Percentiles rank a stretch among this genome's conserved stretches.
These are phyloP conservation scores for Brachionus koreanus DNA, from an alignment of 1,140 invertebrate species.

Conservation along the genomic window DNA sequence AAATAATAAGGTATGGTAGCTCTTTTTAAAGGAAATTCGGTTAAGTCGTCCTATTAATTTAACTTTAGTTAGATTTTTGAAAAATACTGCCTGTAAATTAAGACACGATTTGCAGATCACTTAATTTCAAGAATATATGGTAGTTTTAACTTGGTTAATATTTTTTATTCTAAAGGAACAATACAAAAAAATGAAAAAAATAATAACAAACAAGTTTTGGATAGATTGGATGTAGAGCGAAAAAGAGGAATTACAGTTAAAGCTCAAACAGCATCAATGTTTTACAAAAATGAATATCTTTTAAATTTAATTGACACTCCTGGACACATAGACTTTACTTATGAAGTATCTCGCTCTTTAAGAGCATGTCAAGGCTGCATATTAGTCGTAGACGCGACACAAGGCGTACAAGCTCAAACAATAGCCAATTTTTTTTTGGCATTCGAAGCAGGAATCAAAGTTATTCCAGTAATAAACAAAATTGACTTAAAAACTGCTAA, in stretches of 20 bases:
- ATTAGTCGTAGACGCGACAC: slow-evolving; percentile 83
- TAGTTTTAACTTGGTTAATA: neutral
- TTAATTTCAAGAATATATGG: too few relatives aligned
- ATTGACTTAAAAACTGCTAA: slow-evolving; percentile 87
- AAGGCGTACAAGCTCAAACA: slow-evolving; percentile 91
- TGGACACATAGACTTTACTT: slow-evolving; percentile 95
- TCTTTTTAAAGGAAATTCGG: too few relatives aligned
- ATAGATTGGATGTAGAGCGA: slow-evolving; percentile 81
- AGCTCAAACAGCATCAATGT: slow-evolving; percentile 86
- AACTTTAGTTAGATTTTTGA: too few relatives aligned
- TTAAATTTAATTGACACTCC: slow-evolving; percentile 96
- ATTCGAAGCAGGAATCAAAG: slow-evolving; percentile 71
- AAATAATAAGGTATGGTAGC: too few relatives aligned
- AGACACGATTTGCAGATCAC: too few relatives aligned
- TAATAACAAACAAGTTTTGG: slow-evolving; percentile 73
- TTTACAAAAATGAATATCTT: slow-evolving; percentile 73
- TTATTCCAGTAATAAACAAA: slow-evolving; percentile 93
- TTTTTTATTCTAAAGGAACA: neutral
- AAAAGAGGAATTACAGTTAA: slow-evolving; percentile 95
- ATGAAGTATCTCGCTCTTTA: slow-evolving; percentile 81
- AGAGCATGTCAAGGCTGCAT: slow-evolving; percentile 90
- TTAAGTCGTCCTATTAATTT: too few relatives aligned
- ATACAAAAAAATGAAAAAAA: slow-evolving; percentile 24
- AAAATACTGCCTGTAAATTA: too few relatives aligned
- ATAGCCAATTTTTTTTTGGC: slow-evolving; percentile 93